Evolutionary conservation across 2,113 vertebrate species (phyloP), one percentile per base, ranked within the genome.

Genomic region (Ammodytes dubius): DNA sequence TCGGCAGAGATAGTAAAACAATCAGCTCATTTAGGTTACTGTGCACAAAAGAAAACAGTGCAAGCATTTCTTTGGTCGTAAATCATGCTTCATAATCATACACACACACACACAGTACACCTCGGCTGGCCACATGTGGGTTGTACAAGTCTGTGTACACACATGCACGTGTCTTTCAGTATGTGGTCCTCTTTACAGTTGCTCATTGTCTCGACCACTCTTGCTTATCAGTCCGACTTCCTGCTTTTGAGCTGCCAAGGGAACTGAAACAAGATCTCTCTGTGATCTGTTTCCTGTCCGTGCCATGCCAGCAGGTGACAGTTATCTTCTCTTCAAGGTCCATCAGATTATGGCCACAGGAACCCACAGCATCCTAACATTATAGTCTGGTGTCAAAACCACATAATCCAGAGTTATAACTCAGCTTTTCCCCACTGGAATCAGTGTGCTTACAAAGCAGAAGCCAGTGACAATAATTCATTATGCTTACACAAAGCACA

Each of bases 221-320:
- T 68, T 77, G 74, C 79, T 91, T 87, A 89, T 88, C 79, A 67
- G 53, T 65, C 12, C 19, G 35, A 70, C 89, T 90, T 94, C 89
- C 91, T 93, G 88, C 76, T 85, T 80, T 88, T 79, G 37, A 83
- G 80, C 53, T 70, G 47, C 12, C 35, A 35, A 78, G 37, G 85
- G 84, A 90, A 89, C 60, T 83, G 75, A 87, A 89, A 89, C 52
- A 0, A 45, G 74, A 84, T 83, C 70, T 14, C 57, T 64, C 57
- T 67, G 77, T 49, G 64, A 89, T 61, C 78, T 37, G 73, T 65
- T 94, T 93, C 93, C 92, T 88, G 88, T 79, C 53, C 46, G 65
- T 52, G 74, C 71, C 66, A 77, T 69, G 59, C 66, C 49, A 57
- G 65, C 54, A 61, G 70, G 75, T 86, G 84, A 87, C 80, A 53